Percentiles rank a stretch among this genome's conserved stretches.
Evolutionary conservation across 2,888 invertebrate genomes (phyloP).

Genomic region (Petrolisthes manimaculis): DNA sequence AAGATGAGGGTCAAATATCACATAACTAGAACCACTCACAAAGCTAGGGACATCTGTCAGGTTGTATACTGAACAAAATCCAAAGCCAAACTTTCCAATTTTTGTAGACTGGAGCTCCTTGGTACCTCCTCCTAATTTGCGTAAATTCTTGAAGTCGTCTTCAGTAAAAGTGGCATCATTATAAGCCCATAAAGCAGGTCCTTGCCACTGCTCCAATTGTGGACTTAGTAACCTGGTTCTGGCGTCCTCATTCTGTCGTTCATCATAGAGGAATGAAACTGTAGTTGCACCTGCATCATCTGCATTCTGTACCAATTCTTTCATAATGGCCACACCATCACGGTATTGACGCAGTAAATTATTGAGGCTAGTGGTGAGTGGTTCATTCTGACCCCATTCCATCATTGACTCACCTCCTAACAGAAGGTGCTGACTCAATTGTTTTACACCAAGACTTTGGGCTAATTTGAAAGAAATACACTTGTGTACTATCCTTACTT

Average conservation of each 20-base stretch:
- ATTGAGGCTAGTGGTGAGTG: slow-evolving; percentile 40
- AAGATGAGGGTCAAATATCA: slow-evolving; percentile 51
- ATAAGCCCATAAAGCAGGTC: slow-evolving; percentile 45
- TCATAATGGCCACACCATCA: slow-evolving; percentile 42
- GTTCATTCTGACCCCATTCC: slow-evolving; percentile 46
- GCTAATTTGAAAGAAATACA: slow-evolving; percentile 20
- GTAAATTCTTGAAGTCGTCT: slow-evolving; percentile 35
- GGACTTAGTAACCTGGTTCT: background rate
- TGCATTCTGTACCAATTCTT: slow-evolving; percentile 55
- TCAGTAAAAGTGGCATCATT: slow-evolving; percentile 36
- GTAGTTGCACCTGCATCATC: slow-evolving; percentile 45
- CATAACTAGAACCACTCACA: slow-evolving; percentile 39
- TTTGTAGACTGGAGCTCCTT: slow-evolving; percentile 40
- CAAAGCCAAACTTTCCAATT: slow-evolving; percentile 52
- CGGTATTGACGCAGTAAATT: slow-evolving; percentile 42
- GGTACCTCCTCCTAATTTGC: slow-evolving; percentile 28
- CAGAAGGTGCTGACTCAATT: slow-evolving; percentile 16
- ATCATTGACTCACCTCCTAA: slow-evolving; percentile 36
- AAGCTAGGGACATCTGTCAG: slow-evolving; percentile 47
- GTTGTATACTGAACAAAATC: slow-evolving; percentile 45
- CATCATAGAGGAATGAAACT: slow-evolving; percentile 34
- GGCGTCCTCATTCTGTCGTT: slow-evolving; percentile 31
- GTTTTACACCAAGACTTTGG: slow-evolving; percentile 22
- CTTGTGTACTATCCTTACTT: slow-evolving; percentile 27
- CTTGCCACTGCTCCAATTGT: slow-evolving; percentile 30